Percentiles rank a stretch among this genome's conserved stretches.
phyloP scores from a whole-genome alignment of 2,888 invertebrate genomes.

The Tuta absoluta region DNA sequence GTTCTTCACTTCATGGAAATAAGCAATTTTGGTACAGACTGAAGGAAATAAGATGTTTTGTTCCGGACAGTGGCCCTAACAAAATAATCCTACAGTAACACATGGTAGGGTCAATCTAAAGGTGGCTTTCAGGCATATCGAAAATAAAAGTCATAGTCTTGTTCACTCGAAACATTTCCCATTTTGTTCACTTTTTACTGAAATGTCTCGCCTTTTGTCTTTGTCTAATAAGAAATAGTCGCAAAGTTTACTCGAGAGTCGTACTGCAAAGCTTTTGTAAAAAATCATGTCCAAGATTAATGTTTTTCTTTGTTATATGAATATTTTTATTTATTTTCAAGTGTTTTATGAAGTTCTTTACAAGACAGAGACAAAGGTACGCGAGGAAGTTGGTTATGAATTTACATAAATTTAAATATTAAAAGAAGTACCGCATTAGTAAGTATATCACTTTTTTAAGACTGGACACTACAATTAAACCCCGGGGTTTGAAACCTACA shows the following conservation, averaged over 20 bases:
- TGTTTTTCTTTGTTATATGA: constrained; percentile 7
- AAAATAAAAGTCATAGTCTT: constrained; percentile 37
- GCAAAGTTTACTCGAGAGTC: constrained; percentile 31
- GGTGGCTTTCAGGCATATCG: constrained; percentile 35
- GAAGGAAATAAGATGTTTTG: too few relatives aligned
- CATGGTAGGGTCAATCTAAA: constrained; percentile 28
- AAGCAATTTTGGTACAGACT: too few relatives aligned
- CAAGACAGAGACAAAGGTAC: neutral
- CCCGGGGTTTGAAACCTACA: too few relatives aligned
- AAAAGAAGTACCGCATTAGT: too few relatives aligned
- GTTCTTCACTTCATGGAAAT: too few relatives aligned
- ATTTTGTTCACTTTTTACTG: constrained; percentile 33
- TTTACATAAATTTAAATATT: too few relatives aligned
- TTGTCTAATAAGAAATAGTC: constrained; percentile 39
- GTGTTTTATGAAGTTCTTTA: neutral
- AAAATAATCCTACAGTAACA: too few relatives aligned
- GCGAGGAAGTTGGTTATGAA: too few relatives aligned
- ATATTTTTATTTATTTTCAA: neutral
- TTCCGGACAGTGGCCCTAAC: too few relatives aligned
- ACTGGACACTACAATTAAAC: too few relatives aligned
- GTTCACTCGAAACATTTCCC: constrained; percentile 34
- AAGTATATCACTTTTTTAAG: too few relatives aligned
- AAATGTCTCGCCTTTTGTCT: constrained; percentile 25
- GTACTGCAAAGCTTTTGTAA: neutral
- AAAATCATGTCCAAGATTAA: constrained; percentile 17